Evolutionary conservation across 2,797 vertebrate genomes (phyloP).

Genomic region (Alcedo quadribrachys): DNA sequence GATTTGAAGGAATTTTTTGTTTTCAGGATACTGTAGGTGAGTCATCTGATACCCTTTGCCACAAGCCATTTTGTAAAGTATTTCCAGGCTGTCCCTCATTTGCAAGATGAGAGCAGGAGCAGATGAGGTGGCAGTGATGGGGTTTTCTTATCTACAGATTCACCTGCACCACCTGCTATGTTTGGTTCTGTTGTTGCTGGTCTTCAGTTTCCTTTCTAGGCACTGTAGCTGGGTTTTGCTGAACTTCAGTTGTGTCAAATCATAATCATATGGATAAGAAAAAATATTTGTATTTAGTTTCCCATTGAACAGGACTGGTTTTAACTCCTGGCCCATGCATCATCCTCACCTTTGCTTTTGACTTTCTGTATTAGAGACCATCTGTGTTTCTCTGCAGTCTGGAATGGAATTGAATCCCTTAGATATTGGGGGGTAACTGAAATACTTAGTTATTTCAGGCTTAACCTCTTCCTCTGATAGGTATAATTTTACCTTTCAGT

Average conservation of each 20-base stretch:
- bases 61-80: background rate
- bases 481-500: background rate
- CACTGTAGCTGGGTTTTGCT: background rate
- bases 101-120: background rate
- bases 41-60: background rate
- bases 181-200: background rate
- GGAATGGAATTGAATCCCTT: background rate
- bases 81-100: background rate
- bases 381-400: background rate
- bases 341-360: background rate
- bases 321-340: background rate
- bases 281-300: background rate
- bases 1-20: background rate
- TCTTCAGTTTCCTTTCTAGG: background rate
- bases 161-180: background rate
- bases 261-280: background rate
- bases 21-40: background rate
- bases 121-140: too few relatives aligned
- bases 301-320: background rate
- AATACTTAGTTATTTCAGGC: background rate
- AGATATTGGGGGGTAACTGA: background rate
- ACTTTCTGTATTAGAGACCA: background rate
- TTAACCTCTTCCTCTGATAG: background rate
- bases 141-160: background rate
- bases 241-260: background rate